These are phyloP conservation scores for Acanthosoma haemorrhoidale DNA, from an alignment of 2,888 invertebrate genomes.

Conservation along the genomic window DNA sequence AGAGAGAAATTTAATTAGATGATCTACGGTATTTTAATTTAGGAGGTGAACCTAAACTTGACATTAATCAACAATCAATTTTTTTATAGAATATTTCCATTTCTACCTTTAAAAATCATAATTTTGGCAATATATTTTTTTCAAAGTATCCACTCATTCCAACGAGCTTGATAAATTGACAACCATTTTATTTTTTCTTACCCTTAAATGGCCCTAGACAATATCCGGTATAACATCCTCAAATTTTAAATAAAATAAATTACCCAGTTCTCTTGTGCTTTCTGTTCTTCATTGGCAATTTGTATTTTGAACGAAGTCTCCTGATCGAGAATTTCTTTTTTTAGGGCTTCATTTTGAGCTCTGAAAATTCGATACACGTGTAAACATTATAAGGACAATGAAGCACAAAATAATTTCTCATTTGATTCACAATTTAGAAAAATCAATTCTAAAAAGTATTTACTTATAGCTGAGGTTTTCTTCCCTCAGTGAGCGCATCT, in stretches of 20 bases:
- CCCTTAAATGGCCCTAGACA: too few relatives aligned
- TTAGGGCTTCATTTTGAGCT: conserved; percentile 63
- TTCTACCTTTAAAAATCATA: too few relatives aligned
- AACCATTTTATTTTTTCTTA: too few relatives aligned
- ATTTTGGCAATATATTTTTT: too few relatives aligned
- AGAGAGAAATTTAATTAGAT: too few relatives aligned
- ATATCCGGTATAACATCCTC: not conserved
- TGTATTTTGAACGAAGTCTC: conserved; percentile 65
- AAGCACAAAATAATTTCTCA: not conserved
- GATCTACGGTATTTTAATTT: too few relatives aligned
- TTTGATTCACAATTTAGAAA: not conserved
- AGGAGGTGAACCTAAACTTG: too few relatives aligned
- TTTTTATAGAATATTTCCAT: too few relatives aligned
- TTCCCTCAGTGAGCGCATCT: conserved; percentile 68
- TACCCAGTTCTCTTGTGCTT: conserved; percentile 79
- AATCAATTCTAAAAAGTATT: conserved; percentile 42
- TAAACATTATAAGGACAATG: not conserved
- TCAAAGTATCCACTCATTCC: too few relatives aligned
- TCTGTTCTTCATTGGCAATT: conserved; percentile 71
- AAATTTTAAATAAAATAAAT: conserved; percentile 32
- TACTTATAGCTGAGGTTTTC: conserved; percentile 76
- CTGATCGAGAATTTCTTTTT: conserved; percentile 80
- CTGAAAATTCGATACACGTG: conserved; percentile 45
- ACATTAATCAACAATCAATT: too few relatives aligned
- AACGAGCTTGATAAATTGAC: too few relatives aligned